Evolutionary conservation across 37 sponge, comb jelly and placozoan species (phyloP).

Genomic region (Spongilla lacustris): DNA sequence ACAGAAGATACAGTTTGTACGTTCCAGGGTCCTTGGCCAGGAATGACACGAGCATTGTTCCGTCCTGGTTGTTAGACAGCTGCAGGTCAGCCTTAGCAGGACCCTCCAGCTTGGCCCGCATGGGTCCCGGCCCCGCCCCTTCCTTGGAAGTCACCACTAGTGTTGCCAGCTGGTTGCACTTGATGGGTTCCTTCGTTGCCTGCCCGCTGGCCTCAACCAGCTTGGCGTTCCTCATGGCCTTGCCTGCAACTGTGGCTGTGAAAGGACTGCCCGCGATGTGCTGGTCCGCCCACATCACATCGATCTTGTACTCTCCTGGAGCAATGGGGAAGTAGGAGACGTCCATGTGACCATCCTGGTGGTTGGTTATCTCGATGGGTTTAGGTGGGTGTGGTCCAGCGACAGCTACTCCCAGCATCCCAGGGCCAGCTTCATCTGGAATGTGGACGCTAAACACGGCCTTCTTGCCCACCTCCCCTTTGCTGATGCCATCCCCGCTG

Average conservation of each 20-base stretch:
- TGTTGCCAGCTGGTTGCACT: slow-evolving; percentile 60
- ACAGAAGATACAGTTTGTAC: slow-evolving; percentile 76
- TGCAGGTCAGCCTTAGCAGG: slow-evolving; percentile 75
- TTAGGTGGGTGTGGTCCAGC: slow-evolving; percentile 84
- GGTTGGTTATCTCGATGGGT: slow-evolving; percentile 78
- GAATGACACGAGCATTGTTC: slow-evolving; percentile 79
- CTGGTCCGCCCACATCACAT: slow-evolving; percentile 66
- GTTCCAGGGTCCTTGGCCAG: slow-evolving; percentile 61
- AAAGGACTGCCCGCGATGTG: slow-evolving; percentile 82
- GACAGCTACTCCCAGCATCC: slow-evolving; percentile 73
- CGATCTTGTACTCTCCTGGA: slow-evolving; percentile 81
- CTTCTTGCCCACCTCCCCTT: slow-evolving; percentile 63
- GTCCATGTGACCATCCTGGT: slow-evolving; percentile 75
- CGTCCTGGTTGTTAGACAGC: slow-evolving; percentile 48
- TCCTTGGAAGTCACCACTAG: slow-evolving; percentile 51
- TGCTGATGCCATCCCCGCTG: slow-evolving; percentile 53
- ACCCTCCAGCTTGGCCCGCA: slow-evolving; percentile 85
- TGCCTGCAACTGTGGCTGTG: slow-evolving; percentile 60
- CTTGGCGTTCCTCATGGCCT: slow-evolving; percentile 68
- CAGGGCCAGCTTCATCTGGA: slow-evolving; percentile 86
- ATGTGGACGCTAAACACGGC: slow-evolving; percentile 68
- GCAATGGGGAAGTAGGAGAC: slow-evolving; percentile 78
- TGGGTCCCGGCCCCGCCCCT: slow-evolving; percentile 80
- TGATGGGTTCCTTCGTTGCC: slow-evolving; percentile 26
- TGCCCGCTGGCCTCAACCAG: slow-evolving; percentile 66